Percentiles rank a stretch among this genome's conserved stretches.
Evolutionary conservation across 1,140 invertebrate species (phyloP).

Genomic region (Pantala flavescens): DNA sequence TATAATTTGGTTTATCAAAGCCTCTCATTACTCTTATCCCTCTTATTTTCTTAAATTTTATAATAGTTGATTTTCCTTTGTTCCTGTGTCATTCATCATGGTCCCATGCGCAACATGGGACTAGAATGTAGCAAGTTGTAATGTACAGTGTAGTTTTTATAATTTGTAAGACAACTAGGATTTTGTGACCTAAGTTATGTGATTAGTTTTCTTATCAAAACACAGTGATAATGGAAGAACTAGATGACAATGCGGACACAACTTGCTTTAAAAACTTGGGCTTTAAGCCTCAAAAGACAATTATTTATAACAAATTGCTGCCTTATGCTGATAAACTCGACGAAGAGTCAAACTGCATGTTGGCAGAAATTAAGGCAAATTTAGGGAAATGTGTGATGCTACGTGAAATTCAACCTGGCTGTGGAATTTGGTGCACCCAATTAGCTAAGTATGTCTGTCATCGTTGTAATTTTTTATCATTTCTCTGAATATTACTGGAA

Average conservation of each 20-base stretch:
- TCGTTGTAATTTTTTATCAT: background rate
- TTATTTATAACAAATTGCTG: slow-evolving; percentile 51
- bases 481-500: background rate
- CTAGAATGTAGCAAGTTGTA: background rate
- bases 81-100: background rate
- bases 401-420: slow-evolving; percentile 55
- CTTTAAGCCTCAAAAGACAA: slow-evolving; percentile 46
- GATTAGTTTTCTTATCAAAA: background rate
- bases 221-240: background rate
- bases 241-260: background rate
- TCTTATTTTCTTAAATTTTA: background rate
- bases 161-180: background rate
- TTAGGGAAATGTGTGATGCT: slow-evolving; percentile 52
- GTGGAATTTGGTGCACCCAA: slow-evolving; percentile 47
- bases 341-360: slow-evolving; percentile 46
- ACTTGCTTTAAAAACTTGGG: slow-evolving; percentile 24
- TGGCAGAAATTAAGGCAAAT: slow-evolving; percentile 56
- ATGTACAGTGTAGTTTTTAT: slow-evolving; percentile 10
- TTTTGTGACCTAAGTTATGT: background rate
- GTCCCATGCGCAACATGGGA: slow-evolving; percentile 1
- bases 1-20: background rate
- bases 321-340: slow-evolving; percentile 55
- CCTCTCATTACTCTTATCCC: background rate
- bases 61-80: background rate
- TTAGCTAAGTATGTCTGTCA: slow-evolving; percentile 47